These are phyloP conservation scores for Marronus borbonicus DNA, from an alignment of 2,888 invertebrate genomes.

Conservation along the genomic window DNA sequence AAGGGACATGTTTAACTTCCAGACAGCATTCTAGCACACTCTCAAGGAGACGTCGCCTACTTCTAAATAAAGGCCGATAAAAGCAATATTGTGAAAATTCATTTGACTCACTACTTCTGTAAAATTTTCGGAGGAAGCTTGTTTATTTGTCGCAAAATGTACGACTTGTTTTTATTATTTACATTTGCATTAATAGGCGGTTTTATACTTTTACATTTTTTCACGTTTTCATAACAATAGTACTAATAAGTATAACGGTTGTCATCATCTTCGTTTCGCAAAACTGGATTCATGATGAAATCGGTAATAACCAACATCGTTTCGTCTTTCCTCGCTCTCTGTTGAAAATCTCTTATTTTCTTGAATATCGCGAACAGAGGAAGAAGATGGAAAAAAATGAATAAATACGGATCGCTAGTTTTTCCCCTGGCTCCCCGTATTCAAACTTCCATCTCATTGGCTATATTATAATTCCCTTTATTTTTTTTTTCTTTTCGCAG, in stretches of 20 bases:
- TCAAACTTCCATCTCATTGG: constrained; percentile 46
- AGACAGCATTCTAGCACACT: too few relatives aligned
- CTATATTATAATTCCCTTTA: constrained; percentile 35
- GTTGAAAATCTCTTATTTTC: constrained; percentile 25
- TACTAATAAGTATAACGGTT: constrained; percentile 12
- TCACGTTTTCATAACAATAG: background rate
- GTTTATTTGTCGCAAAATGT: too few relatives aligned
- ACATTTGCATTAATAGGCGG: background rate
- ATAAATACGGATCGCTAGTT: constrained; percentile 33
- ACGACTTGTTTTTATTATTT: too few relatives aligned
- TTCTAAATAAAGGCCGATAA: too few relatives aligned
- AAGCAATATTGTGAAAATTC: too few relatives aligned
- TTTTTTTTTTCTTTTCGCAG: constrained; percentile 20
- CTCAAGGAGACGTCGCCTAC: too few relatives aligned
- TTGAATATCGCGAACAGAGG: background rate
- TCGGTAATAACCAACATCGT: constrained; percentile 18
- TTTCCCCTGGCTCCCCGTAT: constrained; percentile 9
- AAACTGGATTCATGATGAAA: constrained; percentile 24
- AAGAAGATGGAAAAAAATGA: constrained; percentile 2
- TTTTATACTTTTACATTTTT: background rate
- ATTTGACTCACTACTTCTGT: too few relatives aligned
- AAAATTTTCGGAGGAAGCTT: too few relatives aligned
- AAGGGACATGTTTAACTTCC: too few relatives aligned
- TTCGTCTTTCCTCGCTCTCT: background rate
- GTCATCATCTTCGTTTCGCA: background rate